These are phyloP conservation scores for Macaria liturata DNA, from an alignment of 2,888 invertebrate species.

Conservation along the genomic window DNA sequence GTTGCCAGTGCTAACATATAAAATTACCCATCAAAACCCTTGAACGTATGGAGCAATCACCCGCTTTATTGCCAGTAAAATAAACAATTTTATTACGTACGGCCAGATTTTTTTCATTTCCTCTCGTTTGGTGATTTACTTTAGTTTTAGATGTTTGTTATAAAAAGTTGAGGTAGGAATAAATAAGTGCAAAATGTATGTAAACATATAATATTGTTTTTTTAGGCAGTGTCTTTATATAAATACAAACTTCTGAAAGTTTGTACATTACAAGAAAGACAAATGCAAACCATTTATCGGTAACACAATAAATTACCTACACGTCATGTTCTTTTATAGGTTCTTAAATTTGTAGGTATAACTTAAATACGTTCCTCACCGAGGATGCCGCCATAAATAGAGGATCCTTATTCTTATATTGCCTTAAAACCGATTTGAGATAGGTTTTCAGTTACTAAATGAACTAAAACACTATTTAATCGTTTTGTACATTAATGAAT, in stretches of 20 bases:
- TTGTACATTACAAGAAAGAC: not conserved
- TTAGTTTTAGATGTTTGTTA: not conserved
- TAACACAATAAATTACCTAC: too few relatives aligned
- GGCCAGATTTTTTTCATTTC: conserved; percentile 18
- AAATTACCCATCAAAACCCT: conserved; percentile 22
- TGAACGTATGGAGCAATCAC: conserved; percentile 20
- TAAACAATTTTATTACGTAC: conserved; percentile 8
- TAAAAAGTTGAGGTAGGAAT: not conserved
- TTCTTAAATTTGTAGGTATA: too few relatives aligned
- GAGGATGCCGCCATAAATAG: too few relatives aligned
- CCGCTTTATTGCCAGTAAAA: conserved; percentile 17
- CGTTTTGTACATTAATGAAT: too few relatives aligned
- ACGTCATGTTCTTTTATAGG: too few relatives aligned
- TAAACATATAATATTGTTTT: not conserved
- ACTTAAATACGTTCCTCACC: too few relatives aligned
- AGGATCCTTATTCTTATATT: too few relatives aligned
- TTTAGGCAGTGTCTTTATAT: not conserved
- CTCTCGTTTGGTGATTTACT: not conserved
- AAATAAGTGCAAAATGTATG: too few relatives aligned
- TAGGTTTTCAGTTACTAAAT: too few relatives aligned
- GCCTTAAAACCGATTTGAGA: too few relatives aligned
- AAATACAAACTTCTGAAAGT: not conserved
- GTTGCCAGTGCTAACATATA: conserved; percentile 16
- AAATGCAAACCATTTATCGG: too few relatives aligned
- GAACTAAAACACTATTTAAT: too few relatives aligned